Evolutionary conservation across 2,888 invertebrate genomes (phyloP), one percentile per base, ranked within the genome.

Genomic region (Eupithecia vulgata): DNA sequence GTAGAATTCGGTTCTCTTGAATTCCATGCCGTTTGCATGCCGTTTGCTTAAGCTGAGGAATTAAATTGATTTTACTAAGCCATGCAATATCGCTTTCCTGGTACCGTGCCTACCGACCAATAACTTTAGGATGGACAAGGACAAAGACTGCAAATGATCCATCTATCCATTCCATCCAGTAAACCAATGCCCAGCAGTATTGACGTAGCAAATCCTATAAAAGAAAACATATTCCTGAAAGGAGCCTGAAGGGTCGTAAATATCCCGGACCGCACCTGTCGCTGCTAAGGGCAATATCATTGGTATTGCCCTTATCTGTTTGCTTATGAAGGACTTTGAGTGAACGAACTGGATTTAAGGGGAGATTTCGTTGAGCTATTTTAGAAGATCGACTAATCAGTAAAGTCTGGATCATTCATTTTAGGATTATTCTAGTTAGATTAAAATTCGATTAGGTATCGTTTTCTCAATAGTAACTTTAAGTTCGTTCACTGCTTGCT

Each of bases 231-330:
- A 76, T 75, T 72, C 69, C 76, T 77, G 77, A 76, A 80, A 80
- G 78, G 17, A 64, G 62, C 34, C 25, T 59, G 77, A 76, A 80
- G 80, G 78, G 76, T 76, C 81, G 80, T 82, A 82, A 82, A 82
- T 81, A 81, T 74, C 77, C 71, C 76, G 72, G 76, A 74, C 79
- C 81, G 77, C 81, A 82, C 82, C 81, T 82, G 82, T 80, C 81
- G 75, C 78, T 73, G 71, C 78, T 77, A 40, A 65, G 65, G 25
- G 65, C 65, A 40, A 42, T 65, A 65, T 74, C 76, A 81, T 78
- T 80, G 76, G 79, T 81, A 81, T 81, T 80, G 76, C 79, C 75
- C 77, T 76, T 77, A 79, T 80, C 80, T 80, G 80, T 80, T 79
- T 81, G 78, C 79, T 78, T 80, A 79, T 81, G 78, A 78, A 78